Evolutionary conservation across 2,888 invertebrate genomes (phyloP), one percentile per base, ranked within the genome.

Genomic region (Anarsia innoxiella): DNA sequence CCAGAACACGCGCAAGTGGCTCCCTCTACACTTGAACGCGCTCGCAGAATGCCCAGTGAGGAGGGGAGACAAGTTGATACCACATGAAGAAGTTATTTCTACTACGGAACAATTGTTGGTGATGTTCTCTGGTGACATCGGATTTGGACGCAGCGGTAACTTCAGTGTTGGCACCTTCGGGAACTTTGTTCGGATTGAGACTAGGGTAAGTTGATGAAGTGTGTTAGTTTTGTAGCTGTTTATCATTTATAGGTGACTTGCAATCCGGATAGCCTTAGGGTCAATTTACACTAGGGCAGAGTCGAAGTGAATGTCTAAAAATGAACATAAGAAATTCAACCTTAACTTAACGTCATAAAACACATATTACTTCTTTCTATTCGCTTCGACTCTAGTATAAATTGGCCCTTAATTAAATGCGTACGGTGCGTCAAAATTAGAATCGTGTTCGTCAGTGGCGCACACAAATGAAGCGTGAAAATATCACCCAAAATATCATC

Each of bases 81-180:
- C 90, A 0, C 89, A 91, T 59, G 90, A 91, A 59, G 88, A 91
- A 1, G 89, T 96, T 12, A 91, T 96, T n/a, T 88, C 91, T 0
- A 87, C 92, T 55, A 86, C 94, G 16, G 92, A 93, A 57, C 88
- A 89, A 36, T 92, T 95, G 48, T 93, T 93, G 0, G 88, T 94
- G 12, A 74, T 84, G 15, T 87, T 88, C 44, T 67, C 65, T n/a
- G 83, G 88, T 9, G 72, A 87, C 25, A 72, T 94, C 8, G 95
- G 94, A 0, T 76, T 92, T 14, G 87, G 87, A n/a, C 68, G 74
- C 2, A 48, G 60, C 3, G 65, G 77, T 30, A 66, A 89, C 46
- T 95, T 94, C 71, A 80, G 87, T 12, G 91, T 92, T 47, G 94
- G 94, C 9, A 75, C 84, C n/a, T 94, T 89, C 56, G 90, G 91